Percentiles rank a stretch among this genome's conserved stretches.
phyloP scores from a whole-genome alignment of 1,140 invertebrate species.

The Nebria ingens region DNA sequence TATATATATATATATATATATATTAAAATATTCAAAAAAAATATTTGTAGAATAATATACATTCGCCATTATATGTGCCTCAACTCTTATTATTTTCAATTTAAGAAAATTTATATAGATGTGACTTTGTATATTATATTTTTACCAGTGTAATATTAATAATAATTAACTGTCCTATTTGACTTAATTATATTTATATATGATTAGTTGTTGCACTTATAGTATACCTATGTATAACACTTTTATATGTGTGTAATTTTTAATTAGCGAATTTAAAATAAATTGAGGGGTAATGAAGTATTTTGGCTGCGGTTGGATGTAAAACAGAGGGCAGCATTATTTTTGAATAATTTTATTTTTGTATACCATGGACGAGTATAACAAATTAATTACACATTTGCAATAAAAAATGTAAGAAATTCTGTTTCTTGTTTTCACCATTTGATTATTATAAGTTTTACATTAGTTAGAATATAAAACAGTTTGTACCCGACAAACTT shows the following conservation, averaged over 20 bases:
- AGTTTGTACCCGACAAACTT: constrained; percentile 3
- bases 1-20: too few species aligned
- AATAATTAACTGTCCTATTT: neutral
- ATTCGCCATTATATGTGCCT: neutral
- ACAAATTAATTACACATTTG: neutral
- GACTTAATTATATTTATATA: too few species aligned
- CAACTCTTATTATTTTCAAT: neutral
- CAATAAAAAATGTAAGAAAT: neutral
- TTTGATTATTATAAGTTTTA: neutral
- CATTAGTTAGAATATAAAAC: neutral
- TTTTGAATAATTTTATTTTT: constrained; percentile 1
- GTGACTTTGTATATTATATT: neutral
- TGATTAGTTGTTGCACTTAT: too few species aligned
- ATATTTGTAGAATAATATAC: neutral
- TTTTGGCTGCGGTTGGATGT: too few species aligned
- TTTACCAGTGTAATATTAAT: neutral
- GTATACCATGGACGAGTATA: constrained; percentile 3
- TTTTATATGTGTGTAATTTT: too few species aligned
- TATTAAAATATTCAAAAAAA: too few species aligned
- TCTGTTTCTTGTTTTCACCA: neutral
- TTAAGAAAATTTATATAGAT: neutral
- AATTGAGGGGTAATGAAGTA: too few species aligned
- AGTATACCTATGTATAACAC: too few species aligned
- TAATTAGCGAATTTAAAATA: too few species aligned
- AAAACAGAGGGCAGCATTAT: constrained; percentile 5